These are phyloP conservation scores for Pomatorhinus ruficollis DNA, from an alignment of 2,113 vertebrate species.

Conservation along the genomic window DNA sequence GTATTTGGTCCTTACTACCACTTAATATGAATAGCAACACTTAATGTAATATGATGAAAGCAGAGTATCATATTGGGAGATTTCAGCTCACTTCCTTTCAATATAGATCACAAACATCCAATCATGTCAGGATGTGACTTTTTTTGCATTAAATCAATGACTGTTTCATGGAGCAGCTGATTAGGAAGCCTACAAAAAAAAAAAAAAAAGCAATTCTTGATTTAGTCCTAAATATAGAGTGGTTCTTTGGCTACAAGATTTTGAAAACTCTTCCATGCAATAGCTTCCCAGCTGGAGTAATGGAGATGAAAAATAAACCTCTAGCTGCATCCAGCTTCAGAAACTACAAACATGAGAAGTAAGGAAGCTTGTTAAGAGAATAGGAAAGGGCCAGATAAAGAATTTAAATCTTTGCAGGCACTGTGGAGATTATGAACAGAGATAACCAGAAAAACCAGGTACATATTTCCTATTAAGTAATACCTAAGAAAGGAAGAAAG, in stretches of 20 bases:
- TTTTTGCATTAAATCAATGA: background rate
- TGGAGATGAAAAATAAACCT: background rate
- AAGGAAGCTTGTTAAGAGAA: background rate
- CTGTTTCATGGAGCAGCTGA: background rate
- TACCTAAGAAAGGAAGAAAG: background rate
- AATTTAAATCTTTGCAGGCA: background rate
- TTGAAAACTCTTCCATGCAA: background rate
- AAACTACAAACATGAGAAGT: background rate
- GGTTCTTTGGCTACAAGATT: background rate
- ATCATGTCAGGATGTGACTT: background rate
- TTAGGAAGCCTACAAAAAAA: constrained; percentile 11
- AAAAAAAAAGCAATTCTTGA: constrained; percentile 5
- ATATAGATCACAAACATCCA: background rate
- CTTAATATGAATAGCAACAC: background rate
- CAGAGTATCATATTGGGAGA: background rate
- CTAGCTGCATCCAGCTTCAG: background rate
- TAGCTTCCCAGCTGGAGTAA: background rate
- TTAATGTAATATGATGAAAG: background rate
- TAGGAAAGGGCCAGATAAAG: background rate
- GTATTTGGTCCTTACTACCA: background rate
- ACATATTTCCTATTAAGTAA: background rate
- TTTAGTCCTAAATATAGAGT: constrained; percentile 34
- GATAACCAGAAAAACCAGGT: background rate
- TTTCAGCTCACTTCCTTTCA: background rate
- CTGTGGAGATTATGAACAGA: background rate